These are phyloP conservation scores for Megalurothrips usitatus DNA, from an alignment of 2,888 invertebrate species.

Conservation along the genomic window DNA sequence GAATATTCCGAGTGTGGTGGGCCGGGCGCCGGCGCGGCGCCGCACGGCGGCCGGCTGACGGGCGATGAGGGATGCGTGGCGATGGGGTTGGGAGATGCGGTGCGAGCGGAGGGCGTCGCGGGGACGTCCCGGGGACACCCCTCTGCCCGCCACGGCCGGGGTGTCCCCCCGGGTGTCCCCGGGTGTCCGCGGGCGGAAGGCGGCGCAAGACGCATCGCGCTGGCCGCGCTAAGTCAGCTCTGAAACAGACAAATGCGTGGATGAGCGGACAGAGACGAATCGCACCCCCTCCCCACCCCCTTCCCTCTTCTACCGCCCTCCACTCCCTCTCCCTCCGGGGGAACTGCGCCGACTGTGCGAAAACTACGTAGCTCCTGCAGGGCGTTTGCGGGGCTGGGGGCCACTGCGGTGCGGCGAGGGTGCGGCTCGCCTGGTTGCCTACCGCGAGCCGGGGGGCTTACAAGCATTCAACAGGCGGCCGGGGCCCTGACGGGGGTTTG, in stretches of 20 bases:
- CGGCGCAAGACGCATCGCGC: not conserved
- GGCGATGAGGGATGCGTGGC: not conserved
- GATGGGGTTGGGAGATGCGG: not conserved
- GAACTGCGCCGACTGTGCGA: not conserved
- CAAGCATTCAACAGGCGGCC: not conserved
- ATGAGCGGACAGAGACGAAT: slow-evolving; percentile 10
- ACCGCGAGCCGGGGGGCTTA: not conserved
- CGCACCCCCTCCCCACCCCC: not conserved
- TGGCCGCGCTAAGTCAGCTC: slow-evolving; percentile 11
- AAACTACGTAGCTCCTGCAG: not conserved
- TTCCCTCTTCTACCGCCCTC: not conserved
- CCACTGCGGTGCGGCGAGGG: not conserved
- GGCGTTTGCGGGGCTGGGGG: not conserved
- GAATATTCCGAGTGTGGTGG: too few species aligned
- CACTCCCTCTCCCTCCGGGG: not conserved
- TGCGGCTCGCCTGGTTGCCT: not conserved
- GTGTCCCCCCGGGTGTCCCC: not conserved
- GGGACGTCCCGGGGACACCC: not conserved
- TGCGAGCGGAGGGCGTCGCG: not conserved
- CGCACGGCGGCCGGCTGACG: too few species aligned
- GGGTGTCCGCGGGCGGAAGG: not conserved
- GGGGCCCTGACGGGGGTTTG: too few species aligned
- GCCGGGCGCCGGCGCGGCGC: too few species aligned
- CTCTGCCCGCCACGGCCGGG: too few species aligned
- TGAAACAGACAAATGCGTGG: slow-evolving; percentile 20